These are phyloP conservation scores for Acridotheres tristis DNA, from an alignment of 2,797 vertebrate species.

Conservation along the genomic window DNA sequence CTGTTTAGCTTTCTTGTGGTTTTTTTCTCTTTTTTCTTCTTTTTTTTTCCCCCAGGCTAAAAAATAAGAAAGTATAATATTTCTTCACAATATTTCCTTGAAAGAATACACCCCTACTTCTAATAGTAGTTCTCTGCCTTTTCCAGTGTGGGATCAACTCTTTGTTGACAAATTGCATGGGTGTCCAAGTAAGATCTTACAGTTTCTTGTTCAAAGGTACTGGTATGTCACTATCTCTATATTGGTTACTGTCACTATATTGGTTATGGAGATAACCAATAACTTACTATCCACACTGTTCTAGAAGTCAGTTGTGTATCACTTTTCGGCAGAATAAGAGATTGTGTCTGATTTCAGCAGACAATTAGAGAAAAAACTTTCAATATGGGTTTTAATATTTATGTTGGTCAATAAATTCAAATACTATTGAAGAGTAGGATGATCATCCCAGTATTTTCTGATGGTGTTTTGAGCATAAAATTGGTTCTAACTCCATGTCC, in stretches of 20 bases:
- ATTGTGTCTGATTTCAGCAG: neutral
- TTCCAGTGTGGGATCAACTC: neutral
- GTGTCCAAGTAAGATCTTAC: neutral
- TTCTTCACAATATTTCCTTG: neutral
- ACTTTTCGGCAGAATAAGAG: neutral
- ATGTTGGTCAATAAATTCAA: neutral
- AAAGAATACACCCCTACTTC: neutral
- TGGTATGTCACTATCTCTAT: neutral
- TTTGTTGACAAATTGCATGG: neutral
- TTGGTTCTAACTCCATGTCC: neutral
- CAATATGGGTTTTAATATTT: neutral
- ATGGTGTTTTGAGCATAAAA: neutral
- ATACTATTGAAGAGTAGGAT: neutral
- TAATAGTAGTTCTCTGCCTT: neutral
- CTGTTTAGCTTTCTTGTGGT: neutral
- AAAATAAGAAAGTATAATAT: neutral
- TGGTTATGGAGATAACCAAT: neutral
- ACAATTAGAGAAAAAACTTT: neutral
- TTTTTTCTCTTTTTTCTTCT: neutral
- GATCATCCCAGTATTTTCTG: neutral
- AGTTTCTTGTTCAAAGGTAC: neutral
- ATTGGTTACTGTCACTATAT: too few relatives aligned
- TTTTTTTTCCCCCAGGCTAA: rapidly evolving
- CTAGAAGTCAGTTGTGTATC: neutral
- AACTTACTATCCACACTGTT: neutral